phyloP scores from a whole-genome alignment of 53 echinoderm and acorn worm genomes.

The Apostichopus leukothele region DNA sequence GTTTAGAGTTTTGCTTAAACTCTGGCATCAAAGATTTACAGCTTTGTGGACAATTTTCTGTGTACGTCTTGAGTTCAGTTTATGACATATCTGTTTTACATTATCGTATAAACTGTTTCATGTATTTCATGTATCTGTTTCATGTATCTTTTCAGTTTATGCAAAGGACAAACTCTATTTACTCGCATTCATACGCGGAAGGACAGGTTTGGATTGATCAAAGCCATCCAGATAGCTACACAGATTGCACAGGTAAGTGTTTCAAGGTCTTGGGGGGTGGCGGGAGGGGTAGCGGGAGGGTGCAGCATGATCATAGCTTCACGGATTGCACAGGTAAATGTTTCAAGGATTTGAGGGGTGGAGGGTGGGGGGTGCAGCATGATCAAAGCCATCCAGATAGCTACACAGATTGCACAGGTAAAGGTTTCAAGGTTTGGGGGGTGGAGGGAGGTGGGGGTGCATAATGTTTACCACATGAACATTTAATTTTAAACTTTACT shows the following conservation, averaged over 20 bases:
- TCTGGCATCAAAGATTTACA: too few species aligned
- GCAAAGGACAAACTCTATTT: constrained; percentile 89
- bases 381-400: constrained; percentile 79
- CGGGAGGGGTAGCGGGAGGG: too few species aligned
- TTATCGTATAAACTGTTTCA: not conserved
- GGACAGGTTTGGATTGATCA: constrained; percentile 81
- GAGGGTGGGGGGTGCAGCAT: constrained; percentile 7
- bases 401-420: constrained; percentile 57
- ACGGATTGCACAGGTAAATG: constrained; percentile 20
- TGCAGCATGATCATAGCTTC: constrained; percentile 76
- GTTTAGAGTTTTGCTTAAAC: too few species aligned
- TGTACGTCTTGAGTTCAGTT: too few species aligned
- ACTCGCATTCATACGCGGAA: constrained; percentile 81
- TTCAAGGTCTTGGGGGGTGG: too few species aligned
- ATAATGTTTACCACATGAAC: too few species aligned
- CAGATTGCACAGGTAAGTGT: constrained; percentile 86
- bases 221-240: constrained; percentile 83
- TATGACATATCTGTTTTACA: not conserved
- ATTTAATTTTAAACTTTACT: too few species aligned
- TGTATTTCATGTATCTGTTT: too few species aligned
- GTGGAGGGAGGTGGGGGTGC: too few species aligned
- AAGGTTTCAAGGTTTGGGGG: too few species aligned
- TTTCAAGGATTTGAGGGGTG: too few species aligned
- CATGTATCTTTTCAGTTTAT: constrained; percentile 69
- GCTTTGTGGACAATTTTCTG: too few species aligned